These are phyloP conservation scores for Oncorhynchus tshawytscha DNA, from an alignment of 2,113 vertebrate genomes.

Conservation along the genomic window DNA sequence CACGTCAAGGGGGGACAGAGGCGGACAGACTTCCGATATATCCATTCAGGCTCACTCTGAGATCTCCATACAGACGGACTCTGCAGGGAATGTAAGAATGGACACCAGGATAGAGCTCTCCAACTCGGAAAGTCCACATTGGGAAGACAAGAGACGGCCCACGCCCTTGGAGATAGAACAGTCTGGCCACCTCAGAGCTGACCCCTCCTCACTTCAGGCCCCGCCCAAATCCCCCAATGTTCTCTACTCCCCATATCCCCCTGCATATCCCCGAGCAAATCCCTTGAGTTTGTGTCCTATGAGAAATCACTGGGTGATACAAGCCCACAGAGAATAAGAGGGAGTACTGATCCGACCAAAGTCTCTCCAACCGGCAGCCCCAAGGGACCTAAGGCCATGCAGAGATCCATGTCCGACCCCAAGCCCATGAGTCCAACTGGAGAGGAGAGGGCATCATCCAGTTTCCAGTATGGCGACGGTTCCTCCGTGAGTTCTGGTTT, in stretches of 20 bases:
- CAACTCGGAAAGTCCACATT: constrained; percentile 81
- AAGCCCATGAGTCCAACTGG: constrained; percentile 95
- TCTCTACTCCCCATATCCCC: constrained; percentile 95
- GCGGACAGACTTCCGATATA: constrained; percentile 79
- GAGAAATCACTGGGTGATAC: constrained; percentile 90
- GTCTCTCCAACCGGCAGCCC: constrained; percentile 86
- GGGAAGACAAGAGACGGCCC: constrained; percentile 83
- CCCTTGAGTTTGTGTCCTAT: constrained; percentile 95
- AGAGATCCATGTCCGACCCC: constrained; percentile 94
- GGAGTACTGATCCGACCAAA: constrained; percentile 79
- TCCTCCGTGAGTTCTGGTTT: constrained; percentile 82
- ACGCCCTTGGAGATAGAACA: constrained; percentile 93
- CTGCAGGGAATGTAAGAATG: constrained; percentile 85
- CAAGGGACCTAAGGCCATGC: constrained; percentile 87
- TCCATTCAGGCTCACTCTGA: constrained; percentile 95
- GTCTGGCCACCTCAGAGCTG: constrained; percentile 85
- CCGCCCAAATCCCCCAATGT: constrained; percentile 96
- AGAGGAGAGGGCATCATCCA: constrained; percentile 85
- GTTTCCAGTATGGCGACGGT: constrained; percentile 87
- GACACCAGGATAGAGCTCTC: constrained; percentile 93
- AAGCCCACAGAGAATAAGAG: constrained; percentile 86
- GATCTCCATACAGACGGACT: constrained; percentile 96
- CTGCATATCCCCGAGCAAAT: constrained; percentile 90
- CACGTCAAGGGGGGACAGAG: constrained; percentile 81
- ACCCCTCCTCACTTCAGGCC: constrained; percentile 83